Evolutionary conservation across 2,888 invertebrate genomes (phyloP), one percentile per base, ranked within the genome.

Genomic region (Zootermopsis nevadensis): DNA sequence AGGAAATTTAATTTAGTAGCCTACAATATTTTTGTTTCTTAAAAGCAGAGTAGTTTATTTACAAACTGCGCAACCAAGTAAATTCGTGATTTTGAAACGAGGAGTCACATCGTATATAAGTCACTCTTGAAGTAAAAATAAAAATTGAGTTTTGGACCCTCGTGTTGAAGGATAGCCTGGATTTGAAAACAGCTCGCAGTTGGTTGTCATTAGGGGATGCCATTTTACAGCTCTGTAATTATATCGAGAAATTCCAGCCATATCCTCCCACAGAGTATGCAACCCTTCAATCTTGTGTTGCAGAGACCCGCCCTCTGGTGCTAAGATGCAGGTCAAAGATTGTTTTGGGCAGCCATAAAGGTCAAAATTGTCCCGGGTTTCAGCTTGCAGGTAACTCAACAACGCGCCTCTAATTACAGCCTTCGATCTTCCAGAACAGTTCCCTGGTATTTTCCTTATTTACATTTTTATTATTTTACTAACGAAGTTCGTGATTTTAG

Each of bases 141-240:
- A 8, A 35, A 24, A n/a, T 15, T 30, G 33, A 69, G 69, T 74
- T n/a, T n/a, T 38, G n/a, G 33, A 38, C 24, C 74, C 60, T 42
- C 42, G 38, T 74, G 74, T 27, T 19, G 74, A 38, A 42, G 74
- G 74, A 38, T 74, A 74, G 31, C 74, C 35, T 74, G 10, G 38
- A 74, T 74, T 38, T 74, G 38, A 74, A 74, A 74, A 74, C 74
- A 8, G 38, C 74, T 33, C 74, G 38, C 74, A 74, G 74, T 42
- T 74, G 74, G 74, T 42, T 74, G 74, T 74, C 74, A 74, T 74
- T 74, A 74, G 74, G 74, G 74, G 27, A 33, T 30, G 31, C 69
- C 69, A n/a, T 74, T 74, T 74, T 74, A 74, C 35, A 33, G 38
- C 24, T 35, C 74, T 74, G 74, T 74, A 74, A 74, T 74, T 74